Conservation (phyloP, 2,888 invertebrate genomes). For the Agonum fuliginosum region DNA sequence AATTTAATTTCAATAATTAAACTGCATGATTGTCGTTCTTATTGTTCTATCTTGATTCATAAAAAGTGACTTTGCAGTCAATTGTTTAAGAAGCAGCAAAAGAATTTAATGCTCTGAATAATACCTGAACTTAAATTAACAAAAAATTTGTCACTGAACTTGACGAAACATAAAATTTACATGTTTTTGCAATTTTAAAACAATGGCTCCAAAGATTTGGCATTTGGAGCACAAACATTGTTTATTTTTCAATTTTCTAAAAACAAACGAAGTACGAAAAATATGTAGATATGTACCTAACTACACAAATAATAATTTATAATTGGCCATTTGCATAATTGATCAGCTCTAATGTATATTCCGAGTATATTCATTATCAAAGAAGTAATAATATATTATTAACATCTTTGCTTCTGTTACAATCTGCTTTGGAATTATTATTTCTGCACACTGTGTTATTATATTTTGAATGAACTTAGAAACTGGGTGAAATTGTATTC, state of each 20-base stretch:
- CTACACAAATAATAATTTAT: too few species aligned
- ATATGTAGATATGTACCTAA: too few species aligned
- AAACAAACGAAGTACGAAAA: too few species aligned
- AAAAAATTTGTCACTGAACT: constrained; percentile 22
- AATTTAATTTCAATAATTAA: constrained; percentile 47
- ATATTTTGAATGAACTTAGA: constrained; percentile 3
- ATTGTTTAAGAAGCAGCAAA: constrained; percentile 21
- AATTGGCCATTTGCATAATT: too few species aligned
- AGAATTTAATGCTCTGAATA: constrained; percentile 52
- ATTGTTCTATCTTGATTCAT: constrained; percentile 19
- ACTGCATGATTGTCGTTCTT: constrained; percentile 13
- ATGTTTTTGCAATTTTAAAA: constrained; percentile 1
- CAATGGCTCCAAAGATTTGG: not conserved
- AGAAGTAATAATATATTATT: constrained; percentile 3
- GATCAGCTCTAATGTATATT: not conserved
- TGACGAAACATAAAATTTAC: constrained; percentile 21
- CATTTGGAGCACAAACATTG: not conserved
- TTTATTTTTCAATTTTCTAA: not conserved
- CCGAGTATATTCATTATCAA: not conserved
- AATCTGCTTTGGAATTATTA: not conserved
- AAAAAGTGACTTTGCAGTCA: constrained; percentile 22
- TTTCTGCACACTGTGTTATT: not conserved
- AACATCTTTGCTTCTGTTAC: constrained; percentile 7
- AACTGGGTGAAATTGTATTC: not conserved
- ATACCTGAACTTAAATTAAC: constrained; percentile 10